Evolutionary conservation across 2,888 invertebrate genomes (phyloP).

Genomic region (Myopa testacea): DNA sequence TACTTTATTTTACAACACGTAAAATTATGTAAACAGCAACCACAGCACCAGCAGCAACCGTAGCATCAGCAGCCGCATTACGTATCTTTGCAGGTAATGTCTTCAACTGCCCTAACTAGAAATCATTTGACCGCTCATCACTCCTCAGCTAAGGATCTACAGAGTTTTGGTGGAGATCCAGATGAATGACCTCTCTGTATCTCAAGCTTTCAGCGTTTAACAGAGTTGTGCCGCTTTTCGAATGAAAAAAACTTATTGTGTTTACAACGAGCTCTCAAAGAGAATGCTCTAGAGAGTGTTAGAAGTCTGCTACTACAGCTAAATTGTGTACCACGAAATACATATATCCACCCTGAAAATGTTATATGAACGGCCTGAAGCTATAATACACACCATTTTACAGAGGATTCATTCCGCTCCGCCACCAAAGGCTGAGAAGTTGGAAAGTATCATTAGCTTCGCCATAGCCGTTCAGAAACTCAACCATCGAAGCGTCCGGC

Average conservation of each 20-base stretch:
- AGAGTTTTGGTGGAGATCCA: background rate
- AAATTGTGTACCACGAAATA: background rate
- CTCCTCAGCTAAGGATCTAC: background rate
- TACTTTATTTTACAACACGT: no score
- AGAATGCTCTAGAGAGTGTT: background rate
- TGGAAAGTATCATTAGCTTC: background rate
- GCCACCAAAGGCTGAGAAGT: background rate
- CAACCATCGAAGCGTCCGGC: background rate
- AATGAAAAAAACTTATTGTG: slow-evolving; percentile 6
- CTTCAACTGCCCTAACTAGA: no score
- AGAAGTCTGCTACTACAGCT: slow-evolving; percentile 4
- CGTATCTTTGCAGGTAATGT: no score
- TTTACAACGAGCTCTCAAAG: background rate
- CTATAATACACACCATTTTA: background rate
- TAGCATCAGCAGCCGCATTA: no score
- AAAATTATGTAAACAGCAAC: no score
- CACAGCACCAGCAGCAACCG: no score
- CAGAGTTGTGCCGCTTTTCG: slow-evolving; percentile 3
- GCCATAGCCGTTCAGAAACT: background rate
- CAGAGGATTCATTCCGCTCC: background rate
- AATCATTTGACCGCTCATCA: no score
- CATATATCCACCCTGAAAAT: slow-evolving; percentile 8
- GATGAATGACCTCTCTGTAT: slow-evolving; percentile 7
- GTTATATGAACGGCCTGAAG: background rate
- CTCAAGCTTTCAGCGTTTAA: background rate